Evolutionary conservation across 2,888 invertebrate species (phyloP), one percentile per base, ranked within the genome.

Genomic region (Pharmacophagus antenor): DNA sequence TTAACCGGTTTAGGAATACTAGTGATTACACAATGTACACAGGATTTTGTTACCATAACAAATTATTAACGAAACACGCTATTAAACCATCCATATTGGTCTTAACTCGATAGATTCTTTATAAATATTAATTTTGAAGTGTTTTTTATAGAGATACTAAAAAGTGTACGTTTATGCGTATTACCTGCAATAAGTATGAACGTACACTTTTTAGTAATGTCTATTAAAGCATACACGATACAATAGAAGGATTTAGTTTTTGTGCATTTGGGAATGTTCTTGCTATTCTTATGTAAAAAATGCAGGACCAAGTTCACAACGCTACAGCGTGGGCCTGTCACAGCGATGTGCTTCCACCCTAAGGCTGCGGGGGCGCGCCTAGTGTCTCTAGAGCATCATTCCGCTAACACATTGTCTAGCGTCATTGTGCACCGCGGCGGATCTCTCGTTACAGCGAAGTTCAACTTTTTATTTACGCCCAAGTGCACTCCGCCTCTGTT

Each of bases 391-490:
- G 82, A 88, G 85, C 82, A 82, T 83, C 85, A 81, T 83, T 77
- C 75, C 82, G 78, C 84, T 79, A 84, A 82, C 87, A 85, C 84
- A 87, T 85, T 88, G 88, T 87, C 85, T 87, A 82, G 81, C 76
- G 77, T 79, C 85, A 86, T 88, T 87, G 89, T 88, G 82, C 84
- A 77, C 72, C 71, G 76, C 73, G 68, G 72, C 69, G 73, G 74
- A 76, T 78, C 78, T 78, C 82, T 82, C 83, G 82, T 85, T 84
- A 88, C 84, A 82, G 71, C 82, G 82, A 63, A 66, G 87, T 76
- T 88, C 86, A 87, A 85, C 86, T 88, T 88, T 88, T 88, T 90
- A 88, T 88, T 90, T 88, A 88, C 88, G 85, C 87, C 80, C 83
- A 86, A 89, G 88, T 88, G 87, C 89, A 87, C 88, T 88, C 82